Percentiles rank a stretch among this genome's conserved stretches.
phyloP scores from a whole-genome alignment of 2,888 invertebrate genomes.

The Lepeophtheirus nordmannii region DNA sequence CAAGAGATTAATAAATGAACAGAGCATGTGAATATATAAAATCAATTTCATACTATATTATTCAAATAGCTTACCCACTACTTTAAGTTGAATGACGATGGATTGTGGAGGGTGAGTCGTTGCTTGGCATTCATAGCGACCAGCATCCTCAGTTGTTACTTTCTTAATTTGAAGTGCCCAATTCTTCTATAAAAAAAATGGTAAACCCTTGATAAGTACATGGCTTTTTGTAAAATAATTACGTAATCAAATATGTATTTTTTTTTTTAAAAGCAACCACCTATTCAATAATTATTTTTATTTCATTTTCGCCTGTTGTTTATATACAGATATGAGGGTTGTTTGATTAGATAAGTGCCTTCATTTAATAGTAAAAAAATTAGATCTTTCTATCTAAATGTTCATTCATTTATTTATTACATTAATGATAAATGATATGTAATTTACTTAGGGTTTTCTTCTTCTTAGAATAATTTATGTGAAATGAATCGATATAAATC shows the following conservation, averaged over 20 bases:
- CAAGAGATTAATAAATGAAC: slow-evolving; percentile 1
- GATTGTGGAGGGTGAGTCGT: slow-evolving; percentile 22
- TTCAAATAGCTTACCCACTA: slow-evolving; percentile 8
- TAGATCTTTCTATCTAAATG: too few relatives aligned
- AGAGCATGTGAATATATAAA: too few relatives aligned
- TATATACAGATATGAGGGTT: background rate
- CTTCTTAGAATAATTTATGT: too few relatives aligned
- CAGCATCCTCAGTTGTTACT: slow-evolving; percentile 12
- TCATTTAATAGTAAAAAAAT: too few relatives aligned
- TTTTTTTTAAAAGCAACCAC: background rate
- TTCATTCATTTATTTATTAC: too few relatives aligned
- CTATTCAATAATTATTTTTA: too few relatives aligned
- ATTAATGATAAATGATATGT: too few relatives aligned
- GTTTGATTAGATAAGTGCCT: background rate
- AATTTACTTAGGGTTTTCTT: too few relatives aligned
- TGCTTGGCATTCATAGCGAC: slow-evolving; percentile 22
- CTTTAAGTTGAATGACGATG: slow-evolving; percentile 11
- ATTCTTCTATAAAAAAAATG: slow-evolving; percentile 3
- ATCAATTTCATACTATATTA: background rate
- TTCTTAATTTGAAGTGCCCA: slow-evolving; percentile 10
- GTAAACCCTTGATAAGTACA: too few relatives aligned
- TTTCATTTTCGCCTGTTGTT: background rate
- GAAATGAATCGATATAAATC: too few relatives aligned
- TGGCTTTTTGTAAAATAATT: background rate
- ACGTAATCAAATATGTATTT: background rate